These are phyloP conservation scores for Coranthus polyacanthus DNA, from an alignment of 2,797 vertebrate species.

Conservation along the genomic window DNA sequence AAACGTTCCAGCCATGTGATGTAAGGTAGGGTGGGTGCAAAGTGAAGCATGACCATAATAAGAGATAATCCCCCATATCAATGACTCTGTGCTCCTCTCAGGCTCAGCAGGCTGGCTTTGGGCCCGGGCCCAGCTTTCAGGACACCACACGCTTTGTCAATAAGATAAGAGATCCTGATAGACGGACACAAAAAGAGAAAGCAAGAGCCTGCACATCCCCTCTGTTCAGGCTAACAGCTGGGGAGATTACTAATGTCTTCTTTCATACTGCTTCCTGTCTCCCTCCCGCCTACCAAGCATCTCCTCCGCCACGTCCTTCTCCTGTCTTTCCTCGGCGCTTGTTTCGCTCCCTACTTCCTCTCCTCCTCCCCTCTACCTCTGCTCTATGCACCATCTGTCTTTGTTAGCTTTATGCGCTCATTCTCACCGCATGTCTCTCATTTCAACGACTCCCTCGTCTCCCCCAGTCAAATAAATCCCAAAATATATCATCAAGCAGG, in stretches of 20 bases:
- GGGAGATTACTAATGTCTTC: constrained; percentile 69
- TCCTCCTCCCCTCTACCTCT: constrained; percentile 36
- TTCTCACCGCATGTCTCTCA: constrained; percentile 25
- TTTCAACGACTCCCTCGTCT: constrained; percentile 45
- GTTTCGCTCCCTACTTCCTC: constrained; percentile 12
- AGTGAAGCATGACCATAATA: constrained; percentile 73
- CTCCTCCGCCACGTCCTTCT: constrained; percentile 32
- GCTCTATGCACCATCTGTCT: constrained; percentile 67
- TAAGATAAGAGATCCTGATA: constrained; percentile 79
- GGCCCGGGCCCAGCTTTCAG: constrained; percentile 56
- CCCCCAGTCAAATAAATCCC: constrained; percentile 53
- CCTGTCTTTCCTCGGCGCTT: constrained; percentile 20
- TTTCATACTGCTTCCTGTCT: constrained; percentile 50
- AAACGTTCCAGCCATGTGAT: constrained; percentile 33
- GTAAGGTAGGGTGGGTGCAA: constrained; percentile 47
- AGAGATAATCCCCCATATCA: constrained; percentile 80
- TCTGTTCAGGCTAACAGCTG: constrained; percentile 69
- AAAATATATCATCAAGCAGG: constrained; percentile 55
- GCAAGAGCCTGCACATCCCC: constrained; percentile 40
- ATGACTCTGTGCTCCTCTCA: constrained; percentile 63
- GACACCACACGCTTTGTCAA: constrained; percentile 67
- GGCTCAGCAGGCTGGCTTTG: constrained; percentile 53
- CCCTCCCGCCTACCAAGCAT: constrained; percentile 34
- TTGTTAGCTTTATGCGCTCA: constrained; percentile 48
- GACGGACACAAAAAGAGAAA: constrained; percentile 58